Conservation (phyloP, 1,140 invertebrate genomes). For the Mamestra configurata region DNA sequence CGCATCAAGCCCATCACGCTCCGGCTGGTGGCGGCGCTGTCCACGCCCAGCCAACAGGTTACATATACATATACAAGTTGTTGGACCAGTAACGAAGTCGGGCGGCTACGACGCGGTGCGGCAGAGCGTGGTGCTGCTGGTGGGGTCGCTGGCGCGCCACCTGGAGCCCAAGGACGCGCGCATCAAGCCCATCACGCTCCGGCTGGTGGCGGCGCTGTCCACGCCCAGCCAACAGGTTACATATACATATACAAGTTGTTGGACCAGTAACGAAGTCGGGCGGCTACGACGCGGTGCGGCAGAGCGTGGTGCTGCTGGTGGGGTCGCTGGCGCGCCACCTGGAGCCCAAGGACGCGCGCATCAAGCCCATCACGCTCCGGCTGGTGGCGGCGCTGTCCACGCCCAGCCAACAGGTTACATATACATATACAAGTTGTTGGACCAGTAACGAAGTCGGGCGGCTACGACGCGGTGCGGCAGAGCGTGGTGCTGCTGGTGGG, state of each 20-base stretch:
- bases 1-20: conserved; percentile 97
- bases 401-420: too few relatives aligned
- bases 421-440: too few relatives aligned
- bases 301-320: conserved; percentile 99
- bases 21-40: conserved; percentile 96
- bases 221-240: too few relatives aligned
- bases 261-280: conserved; percentile 96
- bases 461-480: conserved; percentile 97
- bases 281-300: conserved; percentile 97
- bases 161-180: conserved; percentile 96
- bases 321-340: conserved; percentile 98
- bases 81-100: too few relatives aligned
- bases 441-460: conserved; percentile 96
- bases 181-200: conserved; percentile 96
- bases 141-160: conserved; percentile 98
- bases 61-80: too few relatives aligned
- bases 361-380: conserved; percentile 97
- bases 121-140: conserved; percentile 98
- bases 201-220: conserved; percentile 96
- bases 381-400: conserved; percentile 97
- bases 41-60: conserved; percentile 98
- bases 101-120: conserved; percentile 97
- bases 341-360: conserved; percentile 95
- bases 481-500: conserved; percentile 99
- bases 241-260: too few relatives aligned